Evolutionary conservation across 2,113 vertebrate species (phyloP), one percentile per base, ranked within the genome.

Genomic region (Centropus unirufus): DNA sequence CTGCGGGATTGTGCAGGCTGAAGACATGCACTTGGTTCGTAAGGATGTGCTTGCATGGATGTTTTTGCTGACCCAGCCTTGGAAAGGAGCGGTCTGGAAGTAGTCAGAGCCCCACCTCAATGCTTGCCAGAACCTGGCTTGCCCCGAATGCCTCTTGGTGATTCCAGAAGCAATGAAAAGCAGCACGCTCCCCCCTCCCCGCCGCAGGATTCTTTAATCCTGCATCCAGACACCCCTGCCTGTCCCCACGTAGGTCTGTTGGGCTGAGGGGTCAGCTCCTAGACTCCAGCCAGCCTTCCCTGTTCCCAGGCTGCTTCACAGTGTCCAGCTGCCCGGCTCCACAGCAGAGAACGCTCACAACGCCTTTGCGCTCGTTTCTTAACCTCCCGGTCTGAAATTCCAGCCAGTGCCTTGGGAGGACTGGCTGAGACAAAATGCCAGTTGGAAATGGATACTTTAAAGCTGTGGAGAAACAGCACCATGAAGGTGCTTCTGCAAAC

Each of bases 291-390:
- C 49, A 21, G n/a, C 40, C 19, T 30, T 23, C 4, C 14, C 14
- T 0, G 1, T 14, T 40, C 4, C 22, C 11, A 49, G 17, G 13
- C n/a, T 44, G 40, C 27, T 36, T n/a, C 2, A 0, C 59, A 18
- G 19, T 58, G 80, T 67, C 9, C 26, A 8, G 12, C 11, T 12
- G 4, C 32, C 24, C 19, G 6, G 49, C 26, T 92, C 84, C 96
- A 64, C 79, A 73, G 13, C 84, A 83, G 88, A 93, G 90, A 76
- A 89, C 57, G 0, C 82, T 88, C 29, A 8, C n/a, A 51, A 78
- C 90, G 42, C 22, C 1, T 80, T 92, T 13, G 2, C 23, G 8
- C 47, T 69, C 8, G 1, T 68, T 87, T 75, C 11, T 16, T 5
- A 83, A 74, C 66, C 42, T 93, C 72, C 52, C 72, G 6, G 47